Conservation (phyloP, 2,888 invertebrate species). For the Ferrisia virgata region DNA sequence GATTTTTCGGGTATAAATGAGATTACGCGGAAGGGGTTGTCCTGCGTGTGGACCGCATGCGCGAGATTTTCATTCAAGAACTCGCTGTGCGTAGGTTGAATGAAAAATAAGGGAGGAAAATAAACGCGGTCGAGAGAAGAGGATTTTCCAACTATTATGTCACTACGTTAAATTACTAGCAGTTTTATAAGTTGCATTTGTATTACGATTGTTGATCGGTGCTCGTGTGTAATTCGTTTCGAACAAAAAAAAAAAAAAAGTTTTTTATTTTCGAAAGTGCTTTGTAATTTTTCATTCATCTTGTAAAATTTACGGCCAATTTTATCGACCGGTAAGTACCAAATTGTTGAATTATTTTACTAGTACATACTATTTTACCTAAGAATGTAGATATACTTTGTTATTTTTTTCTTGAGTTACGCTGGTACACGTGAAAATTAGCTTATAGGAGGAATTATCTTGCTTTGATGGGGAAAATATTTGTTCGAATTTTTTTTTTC, state of each 20-base stretch:
- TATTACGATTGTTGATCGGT: conserved; percentile 35
- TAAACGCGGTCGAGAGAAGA: not conserved
- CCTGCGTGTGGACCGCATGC: not conserved
- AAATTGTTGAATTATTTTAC: not conserved
- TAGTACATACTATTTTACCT: no score
- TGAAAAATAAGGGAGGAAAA: conserved; percentile 3
- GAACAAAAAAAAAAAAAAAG: no score
- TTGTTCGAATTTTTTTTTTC: no score
- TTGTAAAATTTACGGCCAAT: not conserved
- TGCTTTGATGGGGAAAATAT: no score
- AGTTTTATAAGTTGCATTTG: conserved; percentile 34
- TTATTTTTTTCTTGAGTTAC: no score
- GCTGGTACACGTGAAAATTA: not conserved
- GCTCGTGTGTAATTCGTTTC: not conserved
- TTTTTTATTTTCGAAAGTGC: not conserved
- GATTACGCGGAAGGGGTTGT: conserved; percentile 17
- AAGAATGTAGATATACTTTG: no score
- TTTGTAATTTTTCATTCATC: not conserved
- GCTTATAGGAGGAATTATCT: not conserved
- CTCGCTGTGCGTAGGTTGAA: conserved; percentile 17
- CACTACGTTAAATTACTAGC: conserved; percentile 4
- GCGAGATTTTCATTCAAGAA: not conserved
- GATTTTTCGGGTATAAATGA: conserved; percentile 19
- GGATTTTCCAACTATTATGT: not conserved
- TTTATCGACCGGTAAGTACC: not conserved